A percentile compares a stretch with the other conserved stretches of the same genome.
These are phyloP conservation scores for Orcinus orca DNA, from an alignment of 2,113 vertebrate species.

Conservation along the genomic window DNA sequence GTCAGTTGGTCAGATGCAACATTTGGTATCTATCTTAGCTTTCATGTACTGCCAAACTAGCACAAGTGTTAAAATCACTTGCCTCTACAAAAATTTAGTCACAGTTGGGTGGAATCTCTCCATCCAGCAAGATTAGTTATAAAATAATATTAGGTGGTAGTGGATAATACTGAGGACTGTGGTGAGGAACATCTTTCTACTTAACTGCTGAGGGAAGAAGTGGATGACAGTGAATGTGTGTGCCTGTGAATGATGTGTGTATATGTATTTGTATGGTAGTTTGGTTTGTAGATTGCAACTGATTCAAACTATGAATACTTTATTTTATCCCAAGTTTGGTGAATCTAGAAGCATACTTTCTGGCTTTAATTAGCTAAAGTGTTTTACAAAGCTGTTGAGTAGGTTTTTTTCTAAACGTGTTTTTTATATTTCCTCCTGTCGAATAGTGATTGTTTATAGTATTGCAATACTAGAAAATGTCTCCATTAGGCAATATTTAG, in stretches of 20 bases:
- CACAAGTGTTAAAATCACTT: constrained; percentile 57
- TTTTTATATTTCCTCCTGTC: not conserved
- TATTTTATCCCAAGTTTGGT: constrained; percentile 18
- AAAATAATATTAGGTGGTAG: not conserved
- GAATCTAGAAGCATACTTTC: constrained; percentile 27
- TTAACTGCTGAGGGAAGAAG: not conserved
- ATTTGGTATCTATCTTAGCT: constrained; percentile 26
- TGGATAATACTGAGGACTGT: not conserved
- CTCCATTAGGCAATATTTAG: not conserved
- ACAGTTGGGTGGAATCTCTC: not conserved
- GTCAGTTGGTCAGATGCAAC: not conserved
- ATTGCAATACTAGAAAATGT: not conserved
- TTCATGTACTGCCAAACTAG: constrained; percentile 35
- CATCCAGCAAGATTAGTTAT: not conserved
- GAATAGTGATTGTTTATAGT: constrained; percentile 35
- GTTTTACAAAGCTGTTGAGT: constrained; percentile 11
- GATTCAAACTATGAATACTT: not conserved
- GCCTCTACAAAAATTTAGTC: not conserved
- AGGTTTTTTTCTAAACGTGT: constrained; percentile 4
- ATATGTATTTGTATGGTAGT: not conserved
- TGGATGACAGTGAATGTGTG: not conserved
- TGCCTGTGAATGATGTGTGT: not conserved
- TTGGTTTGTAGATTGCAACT: not conserved
- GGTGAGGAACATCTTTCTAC: constrained; percentile 56
- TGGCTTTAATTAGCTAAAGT: not conserved